Base-by-base conservation (phyloP, 64 coral and sea anemone species). In the Pocillopora verrucosa region DNA sequence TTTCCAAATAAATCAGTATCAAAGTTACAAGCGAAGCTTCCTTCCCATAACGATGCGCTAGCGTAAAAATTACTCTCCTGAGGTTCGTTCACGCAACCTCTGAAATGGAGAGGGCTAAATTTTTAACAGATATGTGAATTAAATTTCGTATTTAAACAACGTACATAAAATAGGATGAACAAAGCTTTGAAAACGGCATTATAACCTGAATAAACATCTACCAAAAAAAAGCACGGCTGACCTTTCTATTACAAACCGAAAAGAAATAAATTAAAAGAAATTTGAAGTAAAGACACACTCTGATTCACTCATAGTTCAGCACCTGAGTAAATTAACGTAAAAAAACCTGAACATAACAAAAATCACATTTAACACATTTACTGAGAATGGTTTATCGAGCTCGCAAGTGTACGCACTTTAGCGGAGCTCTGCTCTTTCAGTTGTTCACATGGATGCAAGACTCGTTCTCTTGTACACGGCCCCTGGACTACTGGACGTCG, bases 381-480 rank as follows among this genome's bases (percentile, higher is more conserved):
- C 41, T 51, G 41, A 51, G 41, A 51, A 51, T 58, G 68, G 25
- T 36, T 69, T 41, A 74, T 16, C 58, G 45, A 59, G 58, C 45
- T 72, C 10, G 36, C 35, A 38, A 1, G 14, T 75, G 17, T 13
- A 9, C 16, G 10, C 9, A 72, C 56, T 75, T 15, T 20, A 38
- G 13, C 15, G 22, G 3, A 14, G 2, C 16, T 24, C 15, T 37
- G 3, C 9, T 56, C 25, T 61, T 84, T 22, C 64, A 17, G n/a
- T 12, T 26, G 16, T 65, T 68, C 65, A 91, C 89, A 91, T 91
- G 10, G 79, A 74, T 2, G 89, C 84, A 14, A 76, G 67, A 19
- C 80, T 72, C 57, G 30, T 70, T 91, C 89, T 72, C 74, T 91
- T 91, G 58, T 45, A 91, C 5, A 61, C 69, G 10, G 82, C 41